Evolutionary conservation across 2,797 vertebrate genomes (phyloP), one percentile per base, ranked within the genome.

Genomic region (Enteromius viviparus): DNA sequence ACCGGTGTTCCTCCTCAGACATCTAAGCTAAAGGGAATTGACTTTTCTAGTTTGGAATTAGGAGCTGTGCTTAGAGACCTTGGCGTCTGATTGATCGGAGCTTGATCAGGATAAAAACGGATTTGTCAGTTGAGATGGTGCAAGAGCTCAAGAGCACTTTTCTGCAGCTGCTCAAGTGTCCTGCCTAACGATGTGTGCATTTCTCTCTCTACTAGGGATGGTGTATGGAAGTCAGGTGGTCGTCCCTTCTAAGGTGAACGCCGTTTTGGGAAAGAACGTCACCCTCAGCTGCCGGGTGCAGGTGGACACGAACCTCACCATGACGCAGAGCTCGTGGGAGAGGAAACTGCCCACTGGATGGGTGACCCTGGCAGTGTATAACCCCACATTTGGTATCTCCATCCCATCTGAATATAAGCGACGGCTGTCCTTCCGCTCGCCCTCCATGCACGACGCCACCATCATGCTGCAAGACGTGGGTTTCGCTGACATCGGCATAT

Each of bases 281-380:
- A 96, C 97, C 0, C 90, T 99, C 86, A 96, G 96, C 91, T 99
- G 98, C 91, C 89, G 94, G 83, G 96, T 99, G 89, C 95, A 97
- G 91, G 95, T 98, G 88, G 97, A 95, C n/a, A 89, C 96, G 84
- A 97, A 97, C 89, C 93, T 95, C 6, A 96, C 92, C 40, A 96
- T 99, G 85, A 96, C 96, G 60, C 98, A 99, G 89, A 96, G 97
- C 92, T 97, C 97, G 19, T 99, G 98, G 98, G 97, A 99, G 93
- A 97, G 97, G 80, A 94, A 94, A 51, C 87, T 96, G 75, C 95
- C 96, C 70, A 94, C 96, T 79, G 96, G 91, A 90, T 92, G 95
- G 40, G 93, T 95, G 88, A 98, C 96, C 10, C 92, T 99, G 92
- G 97, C 97, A 4, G 97, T 99, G 84, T 98, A 96, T 93, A 96